These are phyloP conservation scores for Rhyacophila evoluta DNA, from an alignment of 2,888 invertebrate genomes.

Conservation along the genomic window DNA sequence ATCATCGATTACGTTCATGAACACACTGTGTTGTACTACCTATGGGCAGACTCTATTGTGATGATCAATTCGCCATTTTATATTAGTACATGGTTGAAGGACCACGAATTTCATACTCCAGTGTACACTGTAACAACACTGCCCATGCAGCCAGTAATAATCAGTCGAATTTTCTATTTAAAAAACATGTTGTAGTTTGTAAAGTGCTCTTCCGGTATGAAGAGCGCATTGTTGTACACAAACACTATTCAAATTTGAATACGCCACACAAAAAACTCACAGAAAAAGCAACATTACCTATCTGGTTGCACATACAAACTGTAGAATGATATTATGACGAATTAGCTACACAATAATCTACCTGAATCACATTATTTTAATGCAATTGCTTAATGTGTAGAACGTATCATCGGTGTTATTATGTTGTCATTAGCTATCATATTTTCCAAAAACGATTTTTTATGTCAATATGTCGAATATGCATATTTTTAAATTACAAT, in stretches of 20 bases:
- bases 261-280: not conserved
- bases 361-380: too few species aligned
- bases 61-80: not conserved
- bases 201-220: conserved; percentile 12
- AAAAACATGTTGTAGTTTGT: not conserved
- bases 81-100: not conserved
- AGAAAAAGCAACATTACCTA: not conserved
- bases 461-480: too few species aligned
- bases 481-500: too few species aligned
- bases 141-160: not conserved
- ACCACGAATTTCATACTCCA: conserved; percentile 10
- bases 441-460: too few species aligned
- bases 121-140: not conserved
- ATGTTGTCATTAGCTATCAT: too few species aligned
- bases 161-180: not conserved
- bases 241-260: not conserved
- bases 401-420: too few species aligned
- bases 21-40: not conserved
- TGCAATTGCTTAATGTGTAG: too few species aligned
- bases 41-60: not conserved
- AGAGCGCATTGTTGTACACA: not conserved
- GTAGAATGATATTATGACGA: too few species aligned
- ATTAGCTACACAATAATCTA: too few species aligned
- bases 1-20: too few species aligned
- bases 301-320: too few species aligned